Percentiles rank a stretch among this genome's conserved stretches.
phyloP scores from a whole-genome alignment of 2,113 vertebrate species.

The Isichthys henryi region DNA sequence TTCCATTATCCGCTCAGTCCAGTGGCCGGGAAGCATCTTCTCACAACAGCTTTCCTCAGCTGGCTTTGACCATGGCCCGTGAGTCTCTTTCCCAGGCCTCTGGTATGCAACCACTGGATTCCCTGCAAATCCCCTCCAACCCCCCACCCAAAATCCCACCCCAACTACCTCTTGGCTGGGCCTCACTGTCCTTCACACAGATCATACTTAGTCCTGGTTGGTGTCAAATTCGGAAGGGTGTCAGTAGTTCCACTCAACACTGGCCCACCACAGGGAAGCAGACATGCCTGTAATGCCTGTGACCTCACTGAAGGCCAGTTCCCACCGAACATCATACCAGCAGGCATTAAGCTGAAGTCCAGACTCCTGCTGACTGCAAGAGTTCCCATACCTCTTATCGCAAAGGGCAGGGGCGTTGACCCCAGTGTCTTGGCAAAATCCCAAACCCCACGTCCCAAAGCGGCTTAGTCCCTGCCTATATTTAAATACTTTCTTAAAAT shows the following conservation, averaged over 20 bases:
- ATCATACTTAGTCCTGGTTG: not conserved
- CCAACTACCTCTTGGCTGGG: slow-evolving; percentile 29
- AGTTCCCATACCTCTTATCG: slow-evolving; percentile 15
- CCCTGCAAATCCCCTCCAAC: slow-evolving; percentile 12
- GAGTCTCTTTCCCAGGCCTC: not conserved
- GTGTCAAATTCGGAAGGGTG: not conserved
- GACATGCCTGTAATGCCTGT: not conserved
- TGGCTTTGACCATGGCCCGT: not conserved
- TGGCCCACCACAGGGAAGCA: not conserved
- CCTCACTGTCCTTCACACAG: not conserved
- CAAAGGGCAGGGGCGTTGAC: slow-evolving; percentile 11
- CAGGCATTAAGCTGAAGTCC: slow-evolving; percentile 1
- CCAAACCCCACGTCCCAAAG: not conserved
- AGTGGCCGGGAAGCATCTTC: not conserved
- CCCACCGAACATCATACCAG: not conserved
- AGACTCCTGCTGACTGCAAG: not conserved
- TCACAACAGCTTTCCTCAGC: not conserved
- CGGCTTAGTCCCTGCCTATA: not conserved
- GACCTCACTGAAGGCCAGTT: not conserved
- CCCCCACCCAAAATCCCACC: slow-evolving; percentile 16
- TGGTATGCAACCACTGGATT: slow-evolving; percentile 26
- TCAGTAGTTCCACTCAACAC: not conserved
- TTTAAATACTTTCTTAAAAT: not conserved
- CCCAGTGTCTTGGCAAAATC: slow-evolving; percentile 2
- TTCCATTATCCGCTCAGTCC: not conserved